These are phyloP conservation scores for Phalacrocorax pelagicus DNA, from an alignment of 2,113 vertebrate genomes.

Conservation along the genomic window DNA sequence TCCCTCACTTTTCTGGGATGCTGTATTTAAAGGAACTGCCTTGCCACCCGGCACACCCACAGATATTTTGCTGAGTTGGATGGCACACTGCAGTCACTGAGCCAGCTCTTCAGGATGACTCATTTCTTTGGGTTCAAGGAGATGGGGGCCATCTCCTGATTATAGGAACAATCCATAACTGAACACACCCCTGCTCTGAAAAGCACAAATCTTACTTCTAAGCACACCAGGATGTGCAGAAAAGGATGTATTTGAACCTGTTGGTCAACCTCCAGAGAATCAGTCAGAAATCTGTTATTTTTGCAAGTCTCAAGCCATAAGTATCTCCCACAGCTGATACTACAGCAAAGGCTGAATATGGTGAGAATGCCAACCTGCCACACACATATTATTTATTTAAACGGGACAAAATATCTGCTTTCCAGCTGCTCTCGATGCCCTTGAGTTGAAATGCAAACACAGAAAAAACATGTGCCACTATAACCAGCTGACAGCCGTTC, in stretches of 20 bases:
- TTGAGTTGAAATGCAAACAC: slow-evolving; percentile 47
- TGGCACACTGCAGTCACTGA: background rate
- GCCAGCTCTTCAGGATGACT: background rate
- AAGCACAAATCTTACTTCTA: background rate
- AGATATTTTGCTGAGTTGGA: background rate
- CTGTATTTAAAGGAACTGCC: background rate
- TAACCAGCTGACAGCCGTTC: slow-evolving; percentile 19
- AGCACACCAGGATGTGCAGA: background rate
- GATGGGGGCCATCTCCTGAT: background rate
- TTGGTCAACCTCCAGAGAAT: background rate
- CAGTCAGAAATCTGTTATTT: background rate
- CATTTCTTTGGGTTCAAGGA: background rate
- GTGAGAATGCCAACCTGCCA: background rate
- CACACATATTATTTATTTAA: slow-evolving; percentile 30
- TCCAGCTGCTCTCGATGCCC: slow-evolving; percentile 10
- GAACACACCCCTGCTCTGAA: background rate
- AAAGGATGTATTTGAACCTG: background rate
- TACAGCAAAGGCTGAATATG: accelerated
- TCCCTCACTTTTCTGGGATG: background rate
- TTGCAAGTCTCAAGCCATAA: background rate
- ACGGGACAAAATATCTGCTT: slow-evolving; percentile 35
- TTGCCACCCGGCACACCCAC: background rate
- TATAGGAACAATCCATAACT: background rate
- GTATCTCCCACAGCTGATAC: background rate
- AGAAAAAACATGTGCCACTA: slow-evolving; percentile 1